A percentile compares a stretch with the other conserved stretches of the same genome.
Conservation (phyloP, 2,113 vertebrate species). For the Mystacornis crossleyi region DNA sequence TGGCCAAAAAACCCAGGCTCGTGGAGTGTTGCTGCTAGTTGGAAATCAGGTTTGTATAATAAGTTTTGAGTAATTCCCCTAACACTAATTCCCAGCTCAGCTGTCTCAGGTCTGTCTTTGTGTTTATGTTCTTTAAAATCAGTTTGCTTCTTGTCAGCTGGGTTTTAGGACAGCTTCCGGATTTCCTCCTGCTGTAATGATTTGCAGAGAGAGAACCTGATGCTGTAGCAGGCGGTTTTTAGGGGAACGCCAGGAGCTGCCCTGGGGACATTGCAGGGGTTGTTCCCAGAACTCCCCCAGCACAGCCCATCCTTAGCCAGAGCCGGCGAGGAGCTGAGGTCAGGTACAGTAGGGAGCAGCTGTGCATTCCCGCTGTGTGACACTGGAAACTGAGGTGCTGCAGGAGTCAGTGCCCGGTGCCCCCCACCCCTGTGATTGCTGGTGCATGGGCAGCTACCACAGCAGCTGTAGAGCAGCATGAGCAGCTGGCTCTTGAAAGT, state of each 20-base stretch:
- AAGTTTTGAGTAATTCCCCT: background rate
- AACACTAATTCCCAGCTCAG: background rate
- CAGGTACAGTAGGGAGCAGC: background rate
- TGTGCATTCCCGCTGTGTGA: background rate
- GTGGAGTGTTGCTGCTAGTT: background rate
- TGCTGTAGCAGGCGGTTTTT: rapidly evolving
- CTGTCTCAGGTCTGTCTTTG: background rate
- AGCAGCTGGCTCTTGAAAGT: background rate
- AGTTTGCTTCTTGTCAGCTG: background rate
- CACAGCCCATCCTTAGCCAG: rapidly evolving
- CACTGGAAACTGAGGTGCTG: background rate
- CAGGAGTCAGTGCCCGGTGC: background rate
- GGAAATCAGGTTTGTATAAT: background rate
- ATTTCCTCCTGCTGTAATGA: background rate
- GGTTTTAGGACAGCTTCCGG: background rate
- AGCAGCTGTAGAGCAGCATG: rapidly evolving
- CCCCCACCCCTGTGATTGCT: background rate
- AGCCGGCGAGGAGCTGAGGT: background rate
- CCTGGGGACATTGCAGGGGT: rapidly evolving
- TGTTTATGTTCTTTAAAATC: background rate
- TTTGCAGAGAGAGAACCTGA: background rate
- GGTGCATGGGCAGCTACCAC: rapidly evolving
- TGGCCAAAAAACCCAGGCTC: background rate
- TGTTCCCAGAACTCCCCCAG: background rate
- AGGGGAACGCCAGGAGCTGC: background rate